Evolutionary conservation across 2,888 invertebrate genomes (phyloP).

Genomic region (Habroteleia sp.): DNA sequence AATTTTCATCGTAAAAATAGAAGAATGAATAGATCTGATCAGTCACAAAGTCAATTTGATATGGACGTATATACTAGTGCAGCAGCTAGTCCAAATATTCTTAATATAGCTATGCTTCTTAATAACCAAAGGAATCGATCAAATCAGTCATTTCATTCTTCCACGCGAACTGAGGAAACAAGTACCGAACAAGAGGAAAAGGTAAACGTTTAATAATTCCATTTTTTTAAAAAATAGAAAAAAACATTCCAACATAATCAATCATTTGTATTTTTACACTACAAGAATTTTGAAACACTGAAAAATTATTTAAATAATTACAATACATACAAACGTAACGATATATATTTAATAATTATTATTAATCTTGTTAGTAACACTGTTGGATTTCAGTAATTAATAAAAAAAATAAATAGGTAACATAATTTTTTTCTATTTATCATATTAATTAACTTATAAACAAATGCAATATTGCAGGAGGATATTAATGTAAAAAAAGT

Average conservation of each 20-base stretch:
- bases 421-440: constrained; percentile 5
- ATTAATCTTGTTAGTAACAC: no score
- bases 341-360: no score
- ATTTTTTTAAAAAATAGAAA: constrained; percentile 5
- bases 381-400: no score
- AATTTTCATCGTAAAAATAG: constrained; percentile 78
- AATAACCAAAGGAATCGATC: constrained; percentile 28
- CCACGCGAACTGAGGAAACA: constrained; percentile 69
- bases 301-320: no score
- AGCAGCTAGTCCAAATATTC: constrained; percentile 64
- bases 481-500: constrained; percentile 80
- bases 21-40: constrained; percentile 71
- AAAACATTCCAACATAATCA: no score
- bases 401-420: no score
- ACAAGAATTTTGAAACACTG: no score
- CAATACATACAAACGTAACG: no score
- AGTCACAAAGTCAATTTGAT: constrained; percentile 73
- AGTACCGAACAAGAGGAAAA: constrained; percentile 72
- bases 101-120: constrained; percentile 59
- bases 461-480: constrained; percentile 68
- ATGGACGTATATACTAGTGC: constrained; percentile 73
- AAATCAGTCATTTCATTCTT: constrained; percentile 36
- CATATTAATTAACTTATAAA: no score
- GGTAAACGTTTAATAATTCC: constrained; percentile 40
- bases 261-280: no score